A percentile compares a stretch with the other conserved stretches of the same genome.
phyloP scores from a whole-genome alignment of 2,888 invertebrate genomes.

The Sialis fuliginosa region DNA sequence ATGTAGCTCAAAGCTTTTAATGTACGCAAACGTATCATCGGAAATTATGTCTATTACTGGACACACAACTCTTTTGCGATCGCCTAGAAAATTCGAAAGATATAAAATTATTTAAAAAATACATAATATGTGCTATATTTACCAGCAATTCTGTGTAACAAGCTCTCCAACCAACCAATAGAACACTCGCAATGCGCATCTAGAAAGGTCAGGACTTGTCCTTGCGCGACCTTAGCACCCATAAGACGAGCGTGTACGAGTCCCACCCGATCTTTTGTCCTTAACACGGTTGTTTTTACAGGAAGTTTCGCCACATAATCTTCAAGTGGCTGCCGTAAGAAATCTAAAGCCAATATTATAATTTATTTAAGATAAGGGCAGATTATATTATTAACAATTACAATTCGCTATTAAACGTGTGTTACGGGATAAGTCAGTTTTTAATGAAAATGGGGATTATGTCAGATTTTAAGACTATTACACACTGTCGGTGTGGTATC shows the following conservation, averaged over 20 bases:
- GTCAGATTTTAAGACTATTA: too few species aligned
- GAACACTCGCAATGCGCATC: constrained; percentile 92
- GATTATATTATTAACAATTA: too few species aligned
- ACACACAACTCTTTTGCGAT: constrained; percentile 49
- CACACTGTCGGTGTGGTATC: too few species aligned
- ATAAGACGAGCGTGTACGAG: constrained; percentile 65
- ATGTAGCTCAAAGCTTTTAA: constrained; percentile 85
- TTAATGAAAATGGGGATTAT: too few species aligned
- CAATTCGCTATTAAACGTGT: too few species aligned
- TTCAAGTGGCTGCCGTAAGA: constrained; percentile 43
- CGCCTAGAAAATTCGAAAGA: too few species aligned
- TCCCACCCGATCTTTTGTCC: constrained; percentile 51
- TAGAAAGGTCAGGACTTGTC: constrained; percentile 70
- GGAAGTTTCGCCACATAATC: constrained; percentile 42
- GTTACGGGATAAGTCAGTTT: too few species aligned
- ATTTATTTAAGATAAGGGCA: constrained; percentile 4
- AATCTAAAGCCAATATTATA: constrained; percentile 25
- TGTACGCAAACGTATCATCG: constrained; percentile 90
- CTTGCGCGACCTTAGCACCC: constrained; percentile 53
- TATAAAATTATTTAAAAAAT: too few species aligned
- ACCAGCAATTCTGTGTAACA: constrained; percentile 33
- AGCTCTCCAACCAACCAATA: constrained; percentile 43
- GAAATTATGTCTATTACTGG: constrained; percentile 90
- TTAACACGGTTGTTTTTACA: constrained; percentile 43
- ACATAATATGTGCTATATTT: constrained; percentile 10